Percentiles rank a stretch among this genome's conserved stretches.
These are phyloP conservation scores for Pachypanchax playfairii DNA, from an alignment of 2,113 vertebrate species.

Conservation along the genomic window DNA sequence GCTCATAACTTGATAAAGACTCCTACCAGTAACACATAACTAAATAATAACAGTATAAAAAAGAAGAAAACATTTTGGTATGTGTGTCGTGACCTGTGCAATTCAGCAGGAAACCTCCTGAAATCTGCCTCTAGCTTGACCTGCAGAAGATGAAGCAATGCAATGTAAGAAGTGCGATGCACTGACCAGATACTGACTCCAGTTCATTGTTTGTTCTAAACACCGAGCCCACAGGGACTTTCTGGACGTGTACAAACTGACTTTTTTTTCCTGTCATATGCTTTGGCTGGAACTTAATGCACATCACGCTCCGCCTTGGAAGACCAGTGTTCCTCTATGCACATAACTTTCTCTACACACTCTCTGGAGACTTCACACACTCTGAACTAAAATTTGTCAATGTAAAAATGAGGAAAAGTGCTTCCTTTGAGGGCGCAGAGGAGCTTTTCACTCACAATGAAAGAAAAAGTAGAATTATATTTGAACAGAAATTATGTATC, in stretches of 20 bases:
- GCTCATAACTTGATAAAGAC: no score
- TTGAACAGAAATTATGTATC: background rate
- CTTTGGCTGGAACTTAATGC: constrained; percentile 3
- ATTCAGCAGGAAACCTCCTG: background rate
- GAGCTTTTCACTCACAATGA: background rate
- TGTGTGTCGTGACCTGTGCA: background rate
- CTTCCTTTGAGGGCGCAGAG: background rate
- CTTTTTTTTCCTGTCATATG: background rate
- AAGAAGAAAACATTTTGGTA: background rate
- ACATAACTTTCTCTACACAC: background rate
- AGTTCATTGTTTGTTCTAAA: background rate
- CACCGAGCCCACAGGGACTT: background rate
- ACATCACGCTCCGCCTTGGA: background rate
- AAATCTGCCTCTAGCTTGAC: background rate
- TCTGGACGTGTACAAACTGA: background rate
- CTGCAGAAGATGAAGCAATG: background rate
- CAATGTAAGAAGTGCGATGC: background rate
- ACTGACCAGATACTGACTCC: background rate
- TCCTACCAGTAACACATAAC: no score
- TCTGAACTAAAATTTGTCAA: constrained; percentile 2
- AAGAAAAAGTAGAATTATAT: background rate
- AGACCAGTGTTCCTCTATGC: background rate
- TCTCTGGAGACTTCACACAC: background rate
- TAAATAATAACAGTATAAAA: constrained; percentile 30
- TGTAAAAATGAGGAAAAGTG: background rate